Conservation (phyloP, 1,140 invertebrate genomes). For the Pristionchus pacificus region DNA sequence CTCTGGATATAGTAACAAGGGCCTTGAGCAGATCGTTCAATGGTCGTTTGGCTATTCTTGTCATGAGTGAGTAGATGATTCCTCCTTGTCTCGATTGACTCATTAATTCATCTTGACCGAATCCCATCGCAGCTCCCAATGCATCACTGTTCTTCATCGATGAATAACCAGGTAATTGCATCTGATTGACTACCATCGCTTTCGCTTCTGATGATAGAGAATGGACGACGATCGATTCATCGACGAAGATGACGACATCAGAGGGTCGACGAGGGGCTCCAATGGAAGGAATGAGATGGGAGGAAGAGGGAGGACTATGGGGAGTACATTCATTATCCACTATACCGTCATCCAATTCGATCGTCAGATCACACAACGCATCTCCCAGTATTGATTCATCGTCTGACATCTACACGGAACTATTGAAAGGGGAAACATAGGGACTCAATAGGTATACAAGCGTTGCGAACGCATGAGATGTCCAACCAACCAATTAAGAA, state of each 20-base stretch:
- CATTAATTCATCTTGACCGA: neutral
- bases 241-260: too few species aligned
- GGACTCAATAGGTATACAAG: neutral
- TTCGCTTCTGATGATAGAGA: neutral
- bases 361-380: neutral
- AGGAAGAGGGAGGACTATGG: neutral
- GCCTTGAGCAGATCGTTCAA: neutral
- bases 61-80: neutral
- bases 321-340: neutral
- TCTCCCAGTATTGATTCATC: too few species aligned
- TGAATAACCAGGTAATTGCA: neutral
- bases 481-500: too few species aligned
- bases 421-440: neutral
- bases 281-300: neutral
- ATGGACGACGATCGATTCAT: too few species aligned
- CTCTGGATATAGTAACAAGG: neutral
- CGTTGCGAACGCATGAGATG: neutral
- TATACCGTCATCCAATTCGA: neutral
- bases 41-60: neutral
- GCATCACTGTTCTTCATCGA: neutral
- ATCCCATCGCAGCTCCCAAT: neutral
- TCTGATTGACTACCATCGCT: neutral
- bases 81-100: neutral
- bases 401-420: too few species aligned
- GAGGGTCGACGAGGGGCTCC: too few species aligned